Evolutionary conservation across 2,113 vertebrate species (phyloP), one percentile per base, ranked within the genome.

Genomic region (Lichenostomus cassidix): DNA sequence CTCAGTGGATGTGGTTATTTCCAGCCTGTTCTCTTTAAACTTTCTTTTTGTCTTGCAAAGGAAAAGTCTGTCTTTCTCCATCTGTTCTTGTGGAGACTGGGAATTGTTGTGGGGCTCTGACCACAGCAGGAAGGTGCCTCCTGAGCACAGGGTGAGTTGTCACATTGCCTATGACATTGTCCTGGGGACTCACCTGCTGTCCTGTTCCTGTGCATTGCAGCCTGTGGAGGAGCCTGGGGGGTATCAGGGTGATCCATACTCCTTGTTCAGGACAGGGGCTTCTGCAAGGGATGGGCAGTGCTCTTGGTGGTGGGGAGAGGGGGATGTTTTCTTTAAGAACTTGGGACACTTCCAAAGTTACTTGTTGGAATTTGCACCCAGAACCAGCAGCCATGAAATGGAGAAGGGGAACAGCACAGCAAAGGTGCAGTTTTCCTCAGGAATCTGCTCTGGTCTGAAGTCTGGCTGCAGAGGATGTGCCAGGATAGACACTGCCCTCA

Each of bases 101-200:
- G 42, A 53, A 13, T 46, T 15, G 4, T 27, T 35, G 41, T 7
- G 65, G 16, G 21, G 35, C 37, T 78, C 55, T 74, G 78, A 9
- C 31, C 21, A 3, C 0, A 0, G 21, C 33, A 56, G 28, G 20
- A 23, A 33, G 18, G 19, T 46, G 17, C 25, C 35, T 73, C 41
- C 49, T 59, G 29, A 74, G 65, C 70, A 47, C 52, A 62, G 24
- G n/a, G 2, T 28, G 27, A 70, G 16, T 33, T 80, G 25, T 49
- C 7, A 2, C 46, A n/a, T 17, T 52, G 63, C 23, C 33, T 59
- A 35, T 52, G 59, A 64, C 14, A 7, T 62, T 41, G 10, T 42
- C 5, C 35, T 24, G 33, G 88, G n/a, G 31, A 27, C 9, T 53
- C 16, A 19, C 2, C 42, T 53, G 39, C n/a, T 70, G 56, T 28